phyloP scores from a whole-genome alignment of 2,888 invertebrate genomes.

The Chaetogeoica ovagalla region DNA sequence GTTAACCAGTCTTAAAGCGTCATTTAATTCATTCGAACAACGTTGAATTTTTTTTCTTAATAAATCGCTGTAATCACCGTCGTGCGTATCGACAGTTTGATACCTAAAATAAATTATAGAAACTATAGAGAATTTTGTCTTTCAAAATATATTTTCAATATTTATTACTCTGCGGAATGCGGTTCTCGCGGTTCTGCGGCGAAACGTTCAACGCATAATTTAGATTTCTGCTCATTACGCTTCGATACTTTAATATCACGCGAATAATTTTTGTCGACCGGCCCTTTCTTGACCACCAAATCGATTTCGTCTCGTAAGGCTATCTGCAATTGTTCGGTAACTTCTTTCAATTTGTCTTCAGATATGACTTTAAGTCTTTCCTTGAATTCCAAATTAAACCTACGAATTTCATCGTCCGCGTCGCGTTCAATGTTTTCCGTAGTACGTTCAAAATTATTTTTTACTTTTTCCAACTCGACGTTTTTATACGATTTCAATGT shows the following conservation, averaged over 20 bases:
- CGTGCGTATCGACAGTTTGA: not conserved
- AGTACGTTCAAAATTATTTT: conserved; percentile 12
- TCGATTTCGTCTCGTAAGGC: conserved; percentile 21
- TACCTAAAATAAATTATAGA: not conserved
- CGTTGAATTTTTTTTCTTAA: conserved; percentile 29
- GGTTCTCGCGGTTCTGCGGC: not conserved
- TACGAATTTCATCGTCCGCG: not conserved
- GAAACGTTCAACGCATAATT: not conserved
- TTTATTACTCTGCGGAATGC: not conserved
- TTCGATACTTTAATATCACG: not conserved
- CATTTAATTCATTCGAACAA: conserved; percentile 37
- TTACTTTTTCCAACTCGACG: conserved; percentile 10
- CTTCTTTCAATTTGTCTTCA: conserved; percentile 26
- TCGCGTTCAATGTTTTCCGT: conserved; percentile 20
- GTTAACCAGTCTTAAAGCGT: conserved; percentile 13
- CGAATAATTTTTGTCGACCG: not conserved
- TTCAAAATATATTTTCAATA: not conserved
- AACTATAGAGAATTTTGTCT: not conserved
- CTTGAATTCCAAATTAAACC: not conserved
- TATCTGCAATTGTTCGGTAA: conserved; percentile 12
- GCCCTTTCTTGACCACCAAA: conserved; percentile 12
- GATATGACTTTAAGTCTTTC: conserved; percentile 33
- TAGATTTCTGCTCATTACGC: not conserved
- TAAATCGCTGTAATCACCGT: not conserved
- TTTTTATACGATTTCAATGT: conserved; percentile 6